Evolutionary conservation across 2,797 vertebrate genomes (phyloP).

Genomic region (Phylloscopus collybita): DNA sequence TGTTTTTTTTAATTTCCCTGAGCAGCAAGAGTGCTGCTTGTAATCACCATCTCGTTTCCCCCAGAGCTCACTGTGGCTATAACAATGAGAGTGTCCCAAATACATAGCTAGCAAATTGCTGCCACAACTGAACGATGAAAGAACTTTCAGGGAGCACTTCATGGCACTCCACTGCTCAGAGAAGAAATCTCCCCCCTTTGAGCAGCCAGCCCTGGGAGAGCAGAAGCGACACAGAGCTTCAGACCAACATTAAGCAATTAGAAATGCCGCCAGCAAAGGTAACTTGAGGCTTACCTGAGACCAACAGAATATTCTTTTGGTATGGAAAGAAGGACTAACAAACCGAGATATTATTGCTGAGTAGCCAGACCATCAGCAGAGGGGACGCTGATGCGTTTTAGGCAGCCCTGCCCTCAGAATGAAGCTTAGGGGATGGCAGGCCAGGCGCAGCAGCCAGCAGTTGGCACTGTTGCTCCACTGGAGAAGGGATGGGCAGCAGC

Average conservation of each 20-base stretch:
- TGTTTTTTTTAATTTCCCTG: not conserved
- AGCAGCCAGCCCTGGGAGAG: not conserved
- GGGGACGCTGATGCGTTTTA: not conserved
- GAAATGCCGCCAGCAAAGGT: accelerated
- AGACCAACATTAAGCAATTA: not conserved
- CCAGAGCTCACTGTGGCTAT: too few relatives aligned
- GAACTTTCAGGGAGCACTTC: not conserved
- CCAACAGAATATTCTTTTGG: not conserved
- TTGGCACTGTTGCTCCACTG: constrained; percentile 60
- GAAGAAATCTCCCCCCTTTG: not conserved
- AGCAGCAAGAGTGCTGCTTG: not conserved
- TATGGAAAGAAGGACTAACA: not conserved
- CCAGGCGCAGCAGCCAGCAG: constrained; percentile 40
- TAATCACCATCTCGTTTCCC: not conserved
- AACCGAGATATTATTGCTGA: accelerated
- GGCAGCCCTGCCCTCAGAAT: not conserved
- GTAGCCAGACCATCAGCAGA: not conserved
- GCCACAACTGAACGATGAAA: not conserved
- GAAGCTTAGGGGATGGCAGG: accelerated
- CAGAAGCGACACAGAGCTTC: not conserved
- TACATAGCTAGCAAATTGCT: not conserved
- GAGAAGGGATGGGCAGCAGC: not conserved
- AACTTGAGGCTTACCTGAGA: not conserved
- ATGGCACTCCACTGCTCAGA: not conserved
- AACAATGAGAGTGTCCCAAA: not conserved